Conservation (phyloP, 2,888 invertebrate species). For the Athrips mouffetella region DNA sequence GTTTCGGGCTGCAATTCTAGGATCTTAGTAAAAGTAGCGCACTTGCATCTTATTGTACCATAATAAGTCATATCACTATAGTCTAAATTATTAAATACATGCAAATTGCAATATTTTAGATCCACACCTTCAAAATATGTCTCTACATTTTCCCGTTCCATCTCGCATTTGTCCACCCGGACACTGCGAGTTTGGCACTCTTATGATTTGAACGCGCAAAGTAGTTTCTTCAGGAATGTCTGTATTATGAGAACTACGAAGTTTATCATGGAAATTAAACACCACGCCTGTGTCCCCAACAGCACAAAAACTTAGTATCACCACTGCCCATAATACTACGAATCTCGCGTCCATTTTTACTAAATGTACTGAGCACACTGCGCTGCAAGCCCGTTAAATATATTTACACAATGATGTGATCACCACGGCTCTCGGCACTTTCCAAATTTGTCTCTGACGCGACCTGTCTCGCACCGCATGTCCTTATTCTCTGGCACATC, state of each 20-base stretch:
- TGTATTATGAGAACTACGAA: conserved; percentile 24
- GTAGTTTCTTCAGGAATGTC: conserved; percentile 25
- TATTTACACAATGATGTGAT: conserved; percentile 28
- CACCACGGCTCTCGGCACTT: conserved; percentile 59
- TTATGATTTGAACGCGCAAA: conserved; percentile 50
- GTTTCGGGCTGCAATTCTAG: too few relatives aligned
- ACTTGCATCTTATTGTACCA: too few relatives aligned
- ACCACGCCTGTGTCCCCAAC: conserved; percentile 22
- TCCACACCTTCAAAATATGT: conserved; percentile 39
- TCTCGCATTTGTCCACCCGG: conserved; percentile 47
- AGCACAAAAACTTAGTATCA: conserved; percentile 23
- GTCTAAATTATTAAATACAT: not conserved
- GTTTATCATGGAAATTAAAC: conserved; percentile 37
- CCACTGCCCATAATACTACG: conserved; percentile 30
- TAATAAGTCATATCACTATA: not conserved
- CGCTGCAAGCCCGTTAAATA: conserved; percentile 28
- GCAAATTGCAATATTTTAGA: not conserved
- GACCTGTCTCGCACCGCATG: conserved; percentile 35
- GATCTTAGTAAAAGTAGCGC: too few relatives aligned
- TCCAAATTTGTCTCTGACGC: conserved; percentile 49
- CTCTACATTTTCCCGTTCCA: conserved; percentile 43
- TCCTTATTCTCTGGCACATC: conserved; percentile 51
- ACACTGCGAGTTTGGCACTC: conserved; percentile 52
- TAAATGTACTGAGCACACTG: conserved; percentile 42
- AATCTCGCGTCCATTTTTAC: conserved; percentile 41